phyloP scores from a whole-genome alignment of 2,888 invertebrate genomes.

The Flabesymbios commensalis region DNA sequence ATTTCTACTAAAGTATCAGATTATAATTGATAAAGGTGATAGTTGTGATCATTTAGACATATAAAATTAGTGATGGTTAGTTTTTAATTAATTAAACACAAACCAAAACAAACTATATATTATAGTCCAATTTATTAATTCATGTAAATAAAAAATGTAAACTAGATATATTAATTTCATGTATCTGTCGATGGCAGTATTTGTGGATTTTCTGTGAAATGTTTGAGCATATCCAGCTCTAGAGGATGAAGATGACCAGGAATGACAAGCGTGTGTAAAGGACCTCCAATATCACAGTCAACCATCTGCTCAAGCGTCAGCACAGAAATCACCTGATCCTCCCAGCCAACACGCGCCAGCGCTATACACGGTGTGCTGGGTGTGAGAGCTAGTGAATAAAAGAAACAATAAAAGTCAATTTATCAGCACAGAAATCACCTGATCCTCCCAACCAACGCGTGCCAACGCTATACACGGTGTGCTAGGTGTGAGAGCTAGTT shows the following conservation, averaged over 20 bases:
- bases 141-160: no score
- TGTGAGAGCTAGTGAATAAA: constrained; percentile 54
- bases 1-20: no score
- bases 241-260: constrained; percentile 87
- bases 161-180: no score
- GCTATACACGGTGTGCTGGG: constrained; percentile 76
- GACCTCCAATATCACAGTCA: constrained; percentile 77
- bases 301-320: constrained; percentile 77
- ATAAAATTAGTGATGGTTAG: no score
- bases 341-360: constrained; percentile 86
- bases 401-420: not conserved
- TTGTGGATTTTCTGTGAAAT: no score
- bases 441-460: constrained; percentile 80
- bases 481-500: constrained; percentile 61
- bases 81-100: no score
- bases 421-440: constrained; percentile 67
- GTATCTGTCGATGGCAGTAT: no score
- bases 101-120: no score
- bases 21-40: no score
- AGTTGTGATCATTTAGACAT: no score
- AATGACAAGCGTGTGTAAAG: constrained; percentile 92
- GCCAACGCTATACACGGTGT: constrained; percentile 84
- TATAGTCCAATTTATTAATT: no score
- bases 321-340: constrained; percentile 73
- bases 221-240: constrained; percentile 80